These are phyloP conservation scores for Stenolophus ochropezus DNA, from an alignment of 2,888 invertebrate species.

Conservation along the genomic window DNA sequence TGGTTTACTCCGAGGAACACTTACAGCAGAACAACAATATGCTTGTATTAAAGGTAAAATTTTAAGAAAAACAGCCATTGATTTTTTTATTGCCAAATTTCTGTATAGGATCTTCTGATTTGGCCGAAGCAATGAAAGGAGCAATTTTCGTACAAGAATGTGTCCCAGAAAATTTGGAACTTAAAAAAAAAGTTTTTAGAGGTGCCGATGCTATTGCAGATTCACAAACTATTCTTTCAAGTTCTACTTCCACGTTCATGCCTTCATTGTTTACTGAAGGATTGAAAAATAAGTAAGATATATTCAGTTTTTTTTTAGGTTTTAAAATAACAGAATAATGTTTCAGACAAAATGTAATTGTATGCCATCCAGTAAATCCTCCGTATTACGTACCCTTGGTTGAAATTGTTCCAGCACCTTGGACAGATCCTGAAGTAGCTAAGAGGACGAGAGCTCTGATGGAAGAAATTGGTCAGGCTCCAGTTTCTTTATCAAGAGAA, in stretches of 20 bases:
- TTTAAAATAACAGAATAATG: conserved; percentile 8
- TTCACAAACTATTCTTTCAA: conserved; percentile 88
- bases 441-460: conserved; percentile 84
- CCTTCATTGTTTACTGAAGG: conserved; percentile 91
- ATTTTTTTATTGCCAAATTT: too few relatives aligned
- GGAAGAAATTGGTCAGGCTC: conserved; percentile 93
- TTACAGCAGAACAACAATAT: conserved; percentile 85
- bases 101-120: conserved; percentile 79
- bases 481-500: conserved; percentile 90
- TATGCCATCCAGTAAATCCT: conserved; percentile 97
- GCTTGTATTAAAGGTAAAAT: conserved; percentile 83
- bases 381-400: conserved; percentile 97
- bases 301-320: neutral
- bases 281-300: conserved; percentile 79
- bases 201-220: conserved; percentile 86
- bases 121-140: conserved; percentile 83
- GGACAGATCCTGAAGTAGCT: conserved; percentile 88
- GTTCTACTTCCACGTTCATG: conserved; percentile 94
- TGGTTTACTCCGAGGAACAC: conserved; percentile 84
- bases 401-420: conserved; percentile 95
- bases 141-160: conserved; percentile 94
- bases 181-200: conserved; percentile 88
- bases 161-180: conserved; percentile 90
- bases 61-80: conserved; percentile 14
- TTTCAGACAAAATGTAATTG: conserved; percentile 79